Percentiles rank a stretch among this genome's conserved stretches.
These are phyloP conservation scores for Zele albiditarsus DNA, from an alignment of 2,888 invertebrate species.

Conservation along the genomic window DNA sequence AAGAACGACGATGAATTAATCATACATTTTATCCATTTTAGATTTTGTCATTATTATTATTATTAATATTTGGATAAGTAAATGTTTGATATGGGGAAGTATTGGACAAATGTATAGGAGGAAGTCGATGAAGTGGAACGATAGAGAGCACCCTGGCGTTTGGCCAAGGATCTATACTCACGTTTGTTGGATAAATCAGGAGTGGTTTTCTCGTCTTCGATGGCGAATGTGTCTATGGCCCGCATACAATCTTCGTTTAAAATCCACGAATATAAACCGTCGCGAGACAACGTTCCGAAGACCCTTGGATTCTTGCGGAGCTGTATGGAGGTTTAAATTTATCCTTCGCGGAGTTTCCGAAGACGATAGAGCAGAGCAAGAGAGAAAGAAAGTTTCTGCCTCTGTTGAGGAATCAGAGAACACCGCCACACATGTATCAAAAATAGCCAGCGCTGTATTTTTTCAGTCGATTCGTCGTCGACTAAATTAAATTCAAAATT, in stretches of 20 bases:
- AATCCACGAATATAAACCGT: constrained; percentile 41
- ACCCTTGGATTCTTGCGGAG: constrained; percentile 18
- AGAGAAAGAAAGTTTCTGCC: constrained; percentile 30
- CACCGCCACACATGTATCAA: constrained; percentile 17
- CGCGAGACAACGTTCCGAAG: not conserved
- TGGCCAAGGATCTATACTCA: constrained; percentile 17
- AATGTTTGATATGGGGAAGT: not conserved
- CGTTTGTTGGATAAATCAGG: constrained; percentile 1
- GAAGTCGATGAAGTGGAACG: not conserved
- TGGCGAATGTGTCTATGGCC: constrained; percentile 6
- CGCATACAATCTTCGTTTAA: constrained; percentile 44
- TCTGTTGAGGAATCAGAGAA: constrained; percentile 22
- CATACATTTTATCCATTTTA: constrained; percentile 15
- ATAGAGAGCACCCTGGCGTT: constrained; percentile 10
- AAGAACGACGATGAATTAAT: not conserved
- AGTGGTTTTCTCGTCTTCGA: not conserved
- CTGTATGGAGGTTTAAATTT: constrained; percentile 61
- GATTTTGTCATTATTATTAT: not conserved
- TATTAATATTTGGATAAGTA: too few relatives aligned
- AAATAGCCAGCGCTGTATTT: constrained; percentile 13
- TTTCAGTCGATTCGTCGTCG: constrained; percentile 4
- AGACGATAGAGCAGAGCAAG: constrained; percentile 44
- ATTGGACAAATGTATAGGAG: constrained; percentile 4
- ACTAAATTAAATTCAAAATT: constrained; percentile 8
- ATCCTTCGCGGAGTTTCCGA: constrained; percentile 63